Evolutionary conservation across 1,140 invertebrate genomes (phyloP).

Genomic region (Streblospio benedicti): DNA sequence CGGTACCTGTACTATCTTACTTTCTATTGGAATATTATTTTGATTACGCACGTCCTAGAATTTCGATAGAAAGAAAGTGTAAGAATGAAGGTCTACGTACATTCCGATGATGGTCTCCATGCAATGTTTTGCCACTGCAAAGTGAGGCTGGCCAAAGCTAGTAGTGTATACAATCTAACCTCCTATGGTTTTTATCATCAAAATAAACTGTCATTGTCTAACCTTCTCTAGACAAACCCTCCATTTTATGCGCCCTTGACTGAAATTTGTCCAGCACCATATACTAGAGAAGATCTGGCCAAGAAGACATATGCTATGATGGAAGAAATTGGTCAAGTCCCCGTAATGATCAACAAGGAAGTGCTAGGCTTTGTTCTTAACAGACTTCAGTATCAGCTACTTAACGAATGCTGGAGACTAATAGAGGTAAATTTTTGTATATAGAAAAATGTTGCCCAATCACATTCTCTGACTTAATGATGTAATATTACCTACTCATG

Average conservation of each 20-base stretch:
- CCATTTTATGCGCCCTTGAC: conserved; percentile 90
- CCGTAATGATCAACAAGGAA: conserved; percentile 75
- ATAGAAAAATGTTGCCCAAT: background rate
- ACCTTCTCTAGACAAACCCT: conserved; percentile 70
- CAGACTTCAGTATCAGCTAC: conserved; percentile 88
- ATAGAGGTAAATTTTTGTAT: conserved; percentile 50
- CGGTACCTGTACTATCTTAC: conserved; percentile 52
- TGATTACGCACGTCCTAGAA: background rate
- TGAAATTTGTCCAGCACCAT: conserved; percentile 86
- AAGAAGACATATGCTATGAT: conserved; percentile 65
- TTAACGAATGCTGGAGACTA: conserved; percentile 85
- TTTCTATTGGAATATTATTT: background rate
- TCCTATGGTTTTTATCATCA: too few relatives aligned
- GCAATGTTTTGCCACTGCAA: too few relatives aligned
- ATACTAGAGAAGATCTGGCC: conserved; percentile 62
- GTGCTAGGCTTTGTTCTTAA: conserved; percentile 87
- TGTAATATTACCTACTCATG: too few relatives aligned
- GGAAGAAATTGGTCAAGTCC: conserved; percentile 80
- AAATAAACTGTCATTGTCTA: too few relatives aligned
- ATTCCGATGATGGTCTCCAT: too few relatives aligned
- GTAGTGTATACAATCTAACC: too few relatives aligned
- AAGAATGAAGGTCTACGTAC: too few relatives aligned
- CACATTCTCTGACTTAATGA: background rate
- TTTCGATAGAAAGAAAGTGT: too few relatives aligned
- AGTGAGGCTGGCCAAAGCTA: too few relatives aligned